A percentile compares a stretch with the other conserved stretches of the same genome.
These are phyloP conservation scores for Rhabdomys pumilio DNA, from an alignment of 2,797 vertebrate species.

Conservation along the genomic window DNA sequence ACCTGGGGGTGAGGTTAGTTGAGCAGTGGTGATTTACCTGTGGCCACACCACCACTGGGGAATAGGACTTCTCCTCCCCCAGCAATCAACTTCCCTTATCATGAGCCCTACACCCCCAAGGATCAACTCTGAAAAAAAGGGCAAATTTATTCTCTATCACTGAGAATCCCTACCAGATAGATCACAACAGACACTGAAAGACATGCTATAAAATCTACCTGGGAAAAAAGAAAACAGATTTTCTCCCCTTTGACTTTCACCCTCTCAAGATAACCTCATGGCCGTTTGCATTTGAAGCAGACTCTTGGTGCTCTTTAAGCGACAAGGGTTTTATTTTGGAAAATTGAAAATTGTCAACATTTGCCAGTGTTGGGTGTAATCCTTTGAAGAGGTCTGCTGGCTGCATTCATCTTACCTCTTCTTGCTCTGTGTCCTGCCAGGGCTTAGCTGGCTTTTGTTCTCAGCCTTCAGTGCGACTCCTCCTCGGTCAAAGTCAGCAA, in stretches of 20 bases:
- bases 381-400: not conserved
- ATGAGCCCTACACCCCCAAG: not conserved
- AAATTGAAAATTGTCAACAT: not conserved
- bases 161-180: not conserved
- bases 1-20: not conserved
- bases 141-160: no score
- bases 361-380: not conserved
- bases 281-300: not conserved
- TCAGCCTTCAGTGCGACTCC: no score
- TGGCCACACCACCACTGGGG: not conserved
- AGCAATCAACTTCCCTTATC: not conserved
- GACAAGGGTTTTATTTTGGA: not conserved
- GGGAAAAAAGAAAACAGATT: no score
- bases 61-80: not conserved
- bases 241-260: not conserved
- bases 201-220: not conserved
- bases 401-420: not conserved
- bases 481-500: not conserved
- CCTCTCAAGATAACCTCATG: not conserved
- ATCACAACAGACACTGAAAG: not conserved
- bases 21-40: not conserved
- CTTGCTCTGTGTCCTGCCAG: not conserved
- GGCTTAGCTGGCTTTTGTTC: not conserved
- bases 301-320: not conserved
- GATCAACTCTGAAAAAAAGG: not conserved